Evolutionary conservation across 2,113 vertebrate genomes (phyloP).

Genomic region (Chaetura pelagica): DNA sequence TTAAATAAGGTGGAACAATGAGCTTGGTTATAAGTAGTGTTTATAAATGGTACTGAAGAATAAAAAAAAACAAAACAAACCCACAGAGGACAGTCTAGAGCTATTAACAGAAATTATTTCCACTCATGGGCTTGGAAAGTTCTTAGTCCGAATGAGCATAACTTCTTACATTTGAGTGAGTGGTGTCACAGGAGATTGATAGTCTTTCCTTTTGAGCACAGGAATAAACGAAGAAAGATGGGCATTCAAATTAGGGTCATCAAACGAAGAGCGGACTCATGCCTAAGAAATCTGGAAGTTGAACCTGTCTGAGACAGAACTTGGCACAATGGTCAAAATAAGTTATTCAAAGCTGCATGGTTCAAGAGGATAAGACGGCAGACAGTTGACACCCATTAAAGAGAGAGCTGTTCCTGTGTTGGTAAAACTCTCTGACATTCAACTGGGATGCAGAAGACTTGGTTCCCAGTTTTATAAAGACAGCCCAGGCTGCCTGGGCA

Average conservation of each 20-base stretch:
- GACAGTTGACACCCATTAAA: background rate
- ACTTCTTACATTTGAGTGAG: background rate
- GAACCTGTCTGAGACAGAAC: background rate
- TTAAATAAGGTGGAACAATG: constrained; percentile 8
- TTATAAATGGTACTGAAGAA: background rate
- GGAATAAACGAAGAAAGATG: background rate
- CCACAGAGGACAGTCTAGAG: background rate
- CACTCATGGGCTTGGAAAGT: background rate
- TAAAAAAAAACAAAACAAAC: background rate
- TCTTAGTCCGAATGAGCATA: background rate
- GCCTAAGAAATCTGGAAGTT: background rate
- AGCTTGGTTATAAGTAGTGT: background rate
- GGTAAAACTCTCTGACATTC: background rate
- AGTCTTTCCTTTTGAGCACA: background rate
- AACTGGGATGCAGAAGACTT: background rate
- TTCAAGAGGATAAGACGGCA: background rate
- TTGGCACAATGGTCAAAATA: background rate
- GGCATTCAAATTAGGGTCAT: background rate
- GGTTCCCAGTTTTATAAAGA: background rate
- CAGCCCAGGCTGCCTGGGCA: background rate
- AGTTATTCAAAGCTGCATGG: background rate
- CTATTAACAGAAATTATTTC: background rate
- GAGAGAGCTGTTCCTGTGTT: background rate
- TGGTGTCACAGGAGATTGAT: background rate
- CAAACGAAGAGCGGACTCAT: background rate